Evolutionary conservation across 2,888 invertebrate genomes (phyloP).

Genomic region (Willowsia nigromaculata): DNA sequence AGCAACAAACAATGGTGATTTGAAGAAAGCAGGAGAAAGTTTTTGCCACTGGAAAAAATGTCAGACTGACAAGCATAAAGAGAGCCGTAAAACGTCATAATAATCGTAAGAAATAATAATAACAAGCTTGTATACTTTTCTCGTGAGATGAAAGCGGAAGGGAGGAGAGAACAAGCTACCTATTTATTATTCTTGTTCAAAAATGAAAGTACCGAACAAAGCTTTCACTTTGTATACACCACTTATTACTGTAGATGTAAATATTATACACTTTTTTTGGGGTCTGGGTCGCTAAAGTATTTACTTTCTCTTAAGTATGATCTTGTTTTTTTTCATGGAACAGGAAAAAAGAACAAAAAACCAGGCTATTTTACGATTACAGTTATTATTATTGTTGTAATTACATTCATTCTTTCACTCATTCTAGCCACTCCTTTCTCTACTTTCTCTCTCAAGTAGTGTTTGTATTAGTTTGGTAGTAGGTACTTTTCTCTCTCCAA

Average conservation of each 20-base stretch:
- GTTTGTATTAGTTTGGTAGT: neutral
- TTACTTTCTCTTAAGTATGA: neutral
- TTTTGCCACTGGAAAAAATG: no score
- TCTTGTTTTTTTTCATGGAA: neutral
- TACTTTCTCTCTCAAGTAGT: neutral
- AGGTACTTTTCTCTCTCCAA: no score
- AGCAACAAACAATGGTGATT: no score
- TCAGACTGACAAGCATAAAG: neutral
- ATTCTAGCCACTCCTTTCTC: neutral
- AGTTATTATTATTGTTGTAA: constrained; percentile 63
- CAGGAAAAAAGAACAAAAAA: constrained; percentile 15
- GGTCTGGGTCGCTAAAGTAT: neutral
- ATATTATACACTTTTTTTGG: no score
- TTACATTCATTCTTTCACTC: constrained; percentile 52
- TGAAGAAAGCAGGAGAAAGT: no score
- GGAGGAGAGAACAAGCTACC: neutral
- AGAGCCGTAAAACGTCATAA: neutral
- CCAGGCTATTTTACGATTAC: constrained; percentile 50
- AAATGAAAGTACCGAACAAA: neutral
- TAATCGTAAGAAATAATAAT: constrained; percentile 6
- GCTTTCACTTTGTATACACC: neutral
- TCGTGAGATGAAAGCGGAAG: neutral
- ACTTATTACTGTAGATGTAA: neutral
- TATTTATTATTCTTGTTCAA: constrained; percentile 1
- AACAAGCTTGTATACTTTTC: neutral